These are phyloP conservation scores for Sphaeramia orbicularis DNA, from an alignment of 2,797 vertebrate genomes.

Conservation along the genomic window DNA sequence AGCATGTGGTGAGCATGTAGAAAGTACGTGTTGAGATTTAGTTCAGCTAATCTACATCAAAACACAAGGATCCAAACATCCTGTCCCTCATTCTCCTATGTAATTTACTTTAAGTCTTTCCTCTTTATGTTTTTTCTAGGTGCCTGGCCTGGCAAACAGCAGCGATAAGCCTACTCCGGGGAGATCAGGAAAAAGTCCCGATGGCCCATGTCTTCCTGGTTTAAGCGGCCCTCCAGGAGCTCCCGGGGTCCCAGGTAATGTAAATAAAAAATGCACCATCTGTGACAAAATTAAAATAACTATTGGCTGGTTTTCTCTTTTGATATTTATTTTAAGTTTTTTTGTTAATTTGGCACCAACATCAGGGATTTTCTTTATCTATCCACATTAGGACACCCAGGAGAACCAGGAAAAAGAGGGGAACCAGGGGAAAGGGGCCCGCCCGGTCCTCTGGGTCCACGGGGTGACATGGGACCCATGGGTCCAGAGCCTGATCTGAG, in stretches of 20 bases:
- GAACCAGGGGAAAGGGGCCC: slow-evolving; percentile 75
- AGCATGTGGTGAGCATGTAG: background rate
- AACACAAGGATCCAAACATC: no score
- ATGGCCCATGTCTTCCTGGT: slow-evolving; percentile 62
- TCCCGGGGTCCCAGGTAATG: slow-evolving; percentile 85
- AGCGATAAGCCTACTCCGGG: slow-evolving; percentile 78
- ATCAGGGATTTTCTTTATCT: background rate
- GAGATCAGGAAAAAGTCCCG: slow-evolving; percentile 73
- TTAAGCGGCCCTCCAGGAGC: slow-evolving; percentile 77
- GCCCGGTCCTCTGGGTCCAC: slow-evolving; percentile 77
- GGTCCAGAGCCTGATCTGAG: slow-evolving; percentile 83
- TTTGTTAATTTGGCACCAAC: background rate
- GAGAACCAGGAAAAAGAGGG: slow-evolving; percentile 80
- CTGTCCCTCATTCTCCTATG: background rate
- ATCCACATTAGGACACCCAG: slow-evolving; percentile 75
- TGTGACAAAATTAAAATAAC: no score
- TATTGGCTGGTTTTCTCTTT: no score
- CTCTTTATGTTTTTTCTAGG: slow-evolving; percentile 55
- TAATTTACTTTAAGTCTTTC: background rate
- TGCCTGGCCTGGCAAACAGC: slow-evolving; percentile 77
- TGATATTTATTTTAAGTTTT: no score
- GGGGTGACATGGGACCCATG: slow-evolving; percentile 87
- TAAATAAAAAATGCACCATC: background rate
- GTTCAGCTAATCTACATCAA: background rate
- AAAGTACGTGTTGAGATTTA: background rate